Evolutionary conservation across 2,113 vertebrate species (phyloP).

Genomic region (Tylochromis polylepis): DNA sequence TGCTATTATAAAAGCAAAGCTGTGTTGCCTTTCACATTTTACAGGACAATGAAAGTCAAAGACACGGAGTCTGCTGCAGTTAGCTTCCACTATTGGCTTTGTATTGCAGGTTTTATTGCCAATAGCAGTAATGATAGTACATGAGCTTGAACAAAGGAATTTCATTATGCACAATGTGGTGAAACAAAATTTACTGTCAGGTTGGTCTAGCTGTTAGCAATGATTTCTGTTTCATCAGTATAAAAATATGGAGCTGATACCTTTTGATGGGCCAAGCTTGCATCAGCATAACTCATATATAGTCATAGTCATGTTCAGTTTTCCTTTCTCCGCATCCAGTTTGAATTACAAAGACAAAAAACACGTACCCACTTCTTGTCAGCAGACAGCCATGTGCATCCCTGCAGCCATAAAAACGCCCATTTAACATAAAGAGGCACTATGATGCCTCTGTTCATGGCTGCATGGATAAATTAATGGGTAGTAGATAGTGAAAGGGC

Average conservation of each 20-base stretch:
- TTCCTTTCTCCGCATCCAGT: neutral
- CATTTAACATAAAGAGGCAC: conserved; percentile 58
- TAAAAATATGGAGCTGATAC: conserved; percentile 1
- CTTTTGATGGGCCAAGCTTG: conserved; percentile 6
- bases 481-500: conserved; percentile 54
- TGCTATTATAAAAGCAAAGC: conserved; percentile 24
- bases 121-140: conserved; percentile 38
- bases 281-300: conserved; percentile 24
- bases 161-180: conserved; percentile 16
- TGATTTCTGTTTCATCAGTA: conserved; percentile 8
- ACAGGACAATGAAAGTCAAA: conserved; percentile 61
- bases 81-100: conserved; percentile 20
- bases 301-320: neutral
- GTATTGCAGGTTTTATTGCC: conserved; percentile 46
- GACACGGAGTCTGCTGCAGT: neutral
- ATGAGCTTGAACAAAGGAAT: conserved; percentile 25
- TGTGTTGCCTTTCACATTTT: conserved; percentile 27
- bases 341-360: conserved; percentile 20
- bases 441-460: conserved; percentile 53
- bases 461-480: conserved; percentile 58
- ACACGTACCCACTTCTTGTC: conserved; percentile 13
- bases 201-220: neutral
- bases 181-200: conserved; percentile 14
- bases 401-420: conserved; percentile 39
- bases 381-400: conserved; percentile 16